Percentiles rank a stretch among this genome's conserved stretches.
phyloP scores from a whole-genome alignment of 37 sponge, comb jelly and placozoan species.

The Halichondria panicea region DNA sequence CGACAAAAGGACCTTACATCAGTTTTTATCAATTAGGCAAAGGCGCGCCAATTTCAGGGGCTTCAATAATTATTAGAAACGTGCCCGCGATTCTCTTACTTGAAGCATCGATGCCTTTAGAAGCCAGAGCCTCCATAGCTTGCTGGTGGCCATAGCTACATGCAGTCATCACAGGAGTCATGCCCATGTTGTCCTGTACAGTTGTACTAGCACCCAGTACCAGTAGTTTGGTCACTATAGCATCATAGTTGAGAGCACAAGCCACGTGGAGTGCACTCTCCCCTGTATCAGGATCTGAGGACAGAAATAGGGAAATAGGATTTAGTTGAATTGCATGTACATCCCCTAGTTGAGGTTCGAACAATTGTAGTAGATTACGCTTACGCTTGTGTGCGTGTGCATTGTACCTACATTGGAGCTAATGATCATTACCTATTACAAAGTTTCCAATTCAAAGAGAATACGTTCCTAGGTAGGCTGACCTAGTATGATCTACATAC shows the following conservation, averaged over 20 bases:
- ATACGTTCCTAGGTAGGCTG: too few relatives aligned
- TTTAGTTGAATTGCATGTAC: not conserved
- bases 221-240: conserved; percentile 55
- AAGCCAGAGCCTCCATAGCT: conserved; percentile 69
- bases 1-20: too few relatives aligned
- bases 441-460: too few relatives aligned
- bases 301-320: not conserved
- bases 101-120: conserved; percentile 42
- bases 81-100: too few relatives aligned
- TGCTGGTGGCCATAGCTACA: conserved; percentile 87
- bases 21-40: too few relatives aligned
- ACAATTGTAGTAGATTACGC: not conserved
- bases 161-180: conserved; percentile 85
- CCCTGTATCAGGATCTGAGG: conserved; percentile 79
- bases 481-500: too few relatives aligned
- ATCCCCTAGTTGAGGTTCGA: not conserved
- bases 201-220: conserved; percentile 60
- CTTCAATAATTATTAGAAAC: too few relatives aligned
- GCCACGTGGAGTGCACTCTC: conserved; percentile 85
- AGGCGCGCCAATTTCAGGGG: not conserved
- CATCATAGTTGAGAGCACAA: conserved; percentile 66
- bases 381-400: not conserved
- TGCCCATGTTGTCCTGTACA: conserved; percentile 58
- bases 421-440: too few relatives aligned
- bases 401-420: too few relatives aligned